Evolutionary conservation across 2,797 vertebrate genomes (phyloP).

Genomic region (Spinibarbus caldwelli): DNA sequence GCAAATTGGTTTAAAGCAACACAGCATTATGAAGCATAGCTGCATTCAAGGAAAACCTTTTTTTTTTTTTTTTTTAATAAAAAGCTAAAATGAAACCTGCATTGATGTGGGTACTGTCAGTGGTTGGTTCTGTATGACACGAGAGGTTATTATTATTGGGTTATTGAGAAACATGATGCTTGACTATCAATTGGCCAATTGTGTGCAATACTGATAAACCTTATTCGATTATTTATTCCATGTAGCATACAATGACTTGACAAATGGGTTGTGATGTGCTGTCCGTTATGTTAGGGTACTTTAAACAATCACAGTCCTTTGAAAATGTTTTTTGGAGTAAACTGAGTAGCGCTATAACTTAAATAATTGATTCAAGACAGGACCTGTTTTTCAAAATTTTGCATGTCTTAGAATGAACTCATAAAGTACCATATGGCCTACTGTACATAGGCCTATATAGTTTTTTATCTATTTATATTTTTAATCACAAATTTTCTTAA

Average conservation of each 20-base stretch:
- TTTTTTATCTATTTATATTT: too few relatives aligned
- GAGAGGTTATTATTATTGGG: neutral
- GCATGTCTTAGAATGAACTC: too few relatives aligned
- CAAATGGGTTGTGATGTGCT: neutral
- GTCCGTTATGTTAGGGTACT: neutral
- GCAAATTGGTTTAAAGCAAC: conserved; percentile 15
- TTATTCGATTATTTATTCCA: neutral
- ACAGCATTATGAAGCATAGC: neutral
- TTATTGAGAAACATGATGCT: neutral
- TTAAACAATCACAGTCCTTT: neutral
- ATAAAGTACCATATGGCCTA: too few relatives aligned
- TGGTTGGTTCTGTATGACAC: neutral
- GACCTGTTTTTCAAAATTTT: neutral
- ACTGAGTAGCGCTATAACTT: neutral
- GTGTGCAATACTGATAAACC: neutral
- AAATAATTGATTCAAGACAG: neutral
- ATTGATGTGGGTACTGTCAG: neutral
- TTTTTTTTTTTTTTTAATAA: neutral
- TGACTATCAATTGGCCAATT: neutral
- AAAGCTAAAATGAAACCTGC: neutral
- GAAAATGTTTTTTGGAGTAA: neutral
- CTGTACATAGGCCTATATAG: too few relatives aligned
- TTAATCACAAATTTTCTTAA: too few relatives aligned
- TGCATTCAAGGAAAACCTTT: neutral
- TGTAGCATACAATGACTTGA: neutral